These are phyloP conservation scores for Leistus spinibarbis DNA, from an alignment of 2,888 invertebrate species.

Conservation along the genomic window DNA sequence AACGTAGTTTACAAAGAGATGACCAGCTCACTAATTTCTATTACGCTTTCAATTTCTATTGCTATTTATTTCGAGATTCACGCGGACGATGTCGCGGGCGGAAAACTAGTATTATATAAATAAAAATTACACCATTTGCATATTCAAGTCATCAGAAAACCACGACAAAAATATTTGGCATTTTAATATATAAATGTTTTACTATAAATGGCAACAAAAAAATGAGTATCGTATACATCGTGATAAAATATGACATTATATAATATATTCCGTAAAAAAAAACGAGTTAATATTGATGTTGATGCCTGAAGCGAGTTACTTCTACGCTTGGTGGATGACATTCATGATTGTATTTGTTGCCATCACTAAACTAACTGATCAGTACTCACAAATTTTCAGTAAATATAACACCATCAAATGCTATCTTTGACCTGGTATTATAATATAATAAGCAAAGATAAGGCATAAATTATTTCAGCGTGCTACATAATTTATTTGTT, in stretches of 20 bases:
- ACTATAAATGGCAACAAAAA: constrained; percentile 7
- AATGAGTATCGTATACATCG: background rate
- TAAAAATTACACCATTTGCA: background rate
- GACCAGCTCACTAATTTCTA: too few species aligned
- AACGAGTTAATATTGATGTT: background rate
- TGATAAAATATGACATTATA: background rate
- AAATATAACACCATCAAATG: background rate
- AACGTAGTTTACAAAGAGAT: too few species aligned
- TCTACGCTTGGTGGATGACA: background rate
- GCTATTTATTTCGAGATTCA: too few species aligned
- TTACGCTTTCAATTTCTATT: too few species aligned
- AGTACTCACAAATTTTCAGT: background rate
- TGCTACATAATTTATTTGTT: too few species aligned
- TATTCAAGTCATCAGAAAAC: background rate
- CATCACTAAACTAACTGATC: constrained; percentile 33
- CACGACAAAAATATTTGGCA: constrained; percentile 1
- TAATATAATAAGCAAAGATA: too few species aligned
- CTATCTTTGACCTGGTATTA: background rate
- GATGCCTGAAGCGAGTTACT: background rate
- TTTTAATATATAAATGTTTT: background rate
- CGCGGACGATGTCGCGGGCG: too few species aligned
- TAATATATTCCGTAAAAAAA: background rate
- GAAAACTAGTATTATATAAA: too few species aligned
- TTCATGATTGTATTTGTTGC: background rate
- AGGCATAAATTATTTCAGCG: too few species aligned